Evolutionary conservation across 2,113 vertebrate genomes (phyloP).

Genomic region (Percopsis transmontana): DNA sequence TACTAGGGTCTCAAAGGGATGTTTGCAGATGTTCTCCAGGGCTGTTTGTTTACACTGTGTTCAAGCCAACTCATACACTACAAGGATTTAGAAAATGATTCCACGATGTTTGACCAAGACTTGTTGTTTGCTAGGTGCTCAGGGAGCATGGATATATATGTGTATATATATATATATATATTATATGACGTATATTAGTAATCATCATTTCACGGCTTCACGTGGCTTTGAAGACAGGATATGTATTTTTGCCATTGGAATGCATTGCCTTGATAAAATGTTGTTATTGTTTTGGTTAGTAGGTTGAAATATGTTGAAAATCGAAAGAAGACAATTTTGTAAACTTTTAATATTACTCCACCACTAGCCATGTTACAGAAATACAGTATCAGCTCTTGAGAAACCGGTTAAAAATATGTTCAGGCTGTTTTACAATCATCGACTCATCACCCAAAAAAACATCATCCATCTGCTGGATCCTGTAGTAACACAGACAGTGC

Average conservation of each 20-base stretch:
- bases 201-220: no score
- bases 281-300: neutral
- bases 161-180: no score
- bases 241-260: no score
- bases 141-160: no score
- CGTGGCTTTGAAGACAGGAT: no score
- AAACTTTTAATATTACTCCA: no score
- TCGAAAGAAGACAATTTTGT: no score
- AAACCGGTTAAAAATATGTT: conserved; percentile 26
- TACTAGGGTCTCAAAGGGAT: neutral
- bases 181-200: no score
- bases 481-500: conserved; percentile 28
- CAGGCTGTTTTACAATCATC: conserved; percentile 35
- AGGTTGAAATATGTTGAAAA: neutral
- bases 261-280: no score
- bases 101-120: no score
- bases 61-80: neutral
- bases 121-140: no score
- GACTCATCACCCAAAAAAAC: conserved; percentile 33
- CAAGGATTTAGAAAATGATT: neutral
- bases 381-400: conserved; percentile 16
- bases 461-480: conserved; percentile 59
- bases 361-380: neutral
- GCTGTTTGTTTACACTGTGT: neutral
- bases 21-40: neutral